Evolutionary conservation across 2,113 vertebrate species (phyloP).

Genomic region (Scomber japonicus): DNA sequence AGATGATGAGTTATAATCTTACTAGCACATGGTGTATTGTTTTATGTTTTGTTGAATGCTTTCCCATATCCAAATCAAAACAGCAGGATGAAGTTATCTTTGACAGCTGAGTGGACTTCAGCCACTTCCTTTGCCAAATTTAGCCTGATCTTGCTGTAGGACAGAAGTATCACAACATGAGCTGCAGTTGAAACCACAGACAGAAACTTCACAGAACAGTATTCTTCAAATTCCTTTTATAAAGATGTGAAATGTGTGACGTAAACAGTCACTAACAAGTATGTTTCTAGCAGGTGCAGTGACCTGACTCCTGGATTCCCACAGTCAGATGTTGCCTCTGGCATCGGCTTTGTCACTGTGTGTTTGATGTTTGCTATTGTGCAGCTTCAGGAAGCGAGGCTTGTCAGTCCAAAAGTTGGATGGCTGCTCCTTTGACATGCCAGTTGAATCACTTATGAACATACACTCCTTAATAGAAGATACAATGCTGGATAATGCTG

Average conservation of each 20-base stretch:
- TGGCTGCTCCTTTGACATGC: constrained; percentile 17
- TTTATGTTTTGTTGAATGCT: background rate
- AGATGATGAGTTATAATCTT: no score
- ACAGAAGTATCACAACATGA: background rate
- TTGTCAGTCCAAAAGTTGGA: background rate
- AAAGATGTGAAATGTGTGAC: background rate
- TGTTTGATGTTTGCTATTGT: constrained; percentile 24
- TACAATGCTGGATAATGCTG: no score
- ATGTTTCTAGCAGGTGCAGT: background rate
- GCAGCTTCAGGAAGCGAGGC: constrained; percentile 1
- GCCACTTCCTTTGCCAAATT: background rate
- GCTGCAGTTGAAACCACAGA: background rate
- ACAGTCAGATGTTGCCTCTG: constrained; percentile 25
- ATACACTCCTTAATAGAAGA: background rate
- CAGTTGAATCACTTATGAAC: constrained; percentile 33
- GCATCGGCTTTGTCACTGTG: background rate
- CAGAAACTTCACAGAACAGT: background rate
- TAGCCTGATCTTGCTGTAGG: background rate
- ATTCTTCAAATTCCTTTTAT: background rate
- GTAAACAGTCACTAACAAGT: constrained; percentile 14
- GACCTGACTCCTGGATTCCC: constrained; percentile 9
- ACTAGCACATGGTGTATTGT: no score
- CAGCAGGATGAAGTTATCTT: constrained; percentile 5
- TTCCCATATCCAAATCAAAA: background rate
- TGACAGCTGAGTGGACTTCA: background rate